phyloP scores from a whole-genome alignment of 2,113 vertebrate species.

The Dasyurus viverrinus region DNA sequence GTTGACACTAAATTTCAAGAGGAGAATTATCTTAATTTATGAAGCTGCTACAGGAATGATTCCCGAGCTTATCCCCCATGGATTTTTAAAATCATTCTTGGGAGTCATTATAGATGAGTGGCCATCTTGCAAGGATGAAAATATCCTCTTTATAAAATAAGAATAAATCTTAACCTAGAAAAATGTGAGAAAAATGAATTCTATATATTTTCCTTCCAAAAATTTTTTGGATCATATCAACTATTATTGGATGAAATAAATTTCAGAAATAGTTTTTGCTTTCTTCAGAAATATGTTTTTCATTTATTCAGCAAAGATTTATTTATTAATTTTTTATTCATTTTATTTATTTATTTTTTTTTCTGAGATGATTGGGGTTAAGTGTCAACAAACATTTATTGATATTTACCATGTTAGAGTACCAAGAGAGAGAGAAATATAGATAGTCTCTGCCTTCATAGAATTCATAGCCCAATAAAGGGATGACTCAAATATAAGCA shows the following conservation, averaged over 20 bases:
- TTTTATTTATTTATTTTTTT: no score
- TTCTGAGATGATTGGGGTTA: no score
- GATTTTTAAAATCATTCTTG: not conserved
- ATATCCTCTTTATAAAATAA: slow-evolving; percentile 49
- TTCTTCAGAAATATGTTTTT: not conserved
- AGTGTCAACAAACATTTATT: not conserved
- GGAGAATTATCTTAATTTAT: not conserved
- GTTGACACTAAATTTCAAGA: slow-evolving; percentile 48
- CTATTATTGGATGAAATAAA: not conserved
- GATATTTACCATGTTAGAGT: not conserved
- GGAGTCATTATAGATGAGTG: slow-evolving; percentile 22
- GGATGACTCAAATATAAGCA: not conserved
- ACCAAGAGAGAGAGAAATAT: not conserved
- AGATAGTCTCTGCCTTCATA: not conserved
- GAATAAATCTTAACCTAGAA: slow-evolving; percentile 43
- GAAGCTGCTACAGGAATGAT: no score
- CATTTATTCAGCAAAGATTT: not conserved
- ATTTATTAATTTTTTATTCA: not conserved
- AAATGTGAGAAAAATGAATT: slow-evolving; percentile 51
- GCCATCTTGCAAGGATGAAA: slow-evolving; percentile 28
- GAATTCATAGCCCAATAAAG: not conserved
- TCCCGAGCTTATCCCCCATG: not conserved
- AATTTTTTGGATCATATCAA: not conserved
- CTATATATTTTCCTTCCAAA: slow-evolving; percentile 33
- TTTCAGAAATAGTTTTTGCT: slow-evolving; percentile 6